Conservation (phyloP, 1,140 invertebrate genomes). For the Cyphomyrmex costatus region DNA sequence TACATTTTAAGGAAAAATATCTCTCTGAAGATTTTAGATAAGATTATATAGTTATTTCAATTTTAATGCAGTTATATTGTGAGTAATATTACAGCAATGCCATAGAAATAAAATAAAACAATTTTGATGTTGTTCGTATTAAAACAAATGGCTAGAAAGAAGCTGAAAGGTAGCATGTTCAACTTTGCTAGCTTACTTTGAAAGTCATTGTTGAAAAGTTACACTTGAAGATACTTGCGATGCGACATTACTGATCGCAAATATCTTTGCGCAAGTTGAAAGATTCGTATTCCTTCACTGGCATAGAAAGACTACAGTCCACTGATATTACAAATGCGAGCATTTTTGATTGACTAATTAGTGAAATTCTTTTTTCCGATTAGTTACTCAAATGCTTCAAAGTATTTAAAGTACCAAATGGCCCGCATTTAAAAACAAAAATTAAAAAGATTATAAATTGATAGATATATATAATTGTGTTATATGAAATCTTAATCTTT, state of each 20-base stretch:
- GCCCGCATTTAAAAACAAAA: not conserved
- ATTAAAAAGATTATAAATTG: not conserved
- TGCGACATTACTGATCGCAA: not conserved
- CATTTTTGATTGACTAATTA: too few species aligned
- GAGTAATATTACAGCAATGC: not conserved
- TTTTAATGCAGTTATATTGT: not conserved
- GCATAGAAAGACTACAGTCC: not conserved
- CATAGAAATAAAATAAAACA: not conserved
- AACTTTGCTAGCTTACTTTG: conserved; percentile 9
- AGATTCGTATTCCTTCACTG: not conserved
- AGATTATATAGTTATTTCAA: not conserved
- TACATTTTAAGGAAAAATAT: not conserved
- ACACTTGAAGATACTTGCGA: not conserved
- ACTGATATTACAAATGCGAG: too few species aligned
- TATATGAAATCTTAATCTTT: not conserved
- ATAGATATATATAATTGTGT: not conserved
- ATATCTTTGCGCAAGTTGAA: not conserved
- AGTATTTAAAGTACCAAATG: too few species aligned
- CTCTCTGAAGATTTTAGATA: not conserved
- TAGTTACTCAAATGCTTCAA: too few species aligned
- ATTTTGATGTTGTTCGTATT: conserved; percentile 7
- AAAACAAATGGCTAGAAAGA: not conserved
- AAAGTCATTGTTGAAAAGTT: conserved; percentile 11
- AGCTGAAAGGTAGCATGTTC: not conserved
- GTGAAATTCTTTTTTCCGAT: too few species aligned